Percentiles rank a stretch among this genome's conserved stretches.
These are phyloP conservation scores for Acleris cristana DNA, from an alignment of 2,888 invertebrate species.

Conservation along the genomic window DNA sequence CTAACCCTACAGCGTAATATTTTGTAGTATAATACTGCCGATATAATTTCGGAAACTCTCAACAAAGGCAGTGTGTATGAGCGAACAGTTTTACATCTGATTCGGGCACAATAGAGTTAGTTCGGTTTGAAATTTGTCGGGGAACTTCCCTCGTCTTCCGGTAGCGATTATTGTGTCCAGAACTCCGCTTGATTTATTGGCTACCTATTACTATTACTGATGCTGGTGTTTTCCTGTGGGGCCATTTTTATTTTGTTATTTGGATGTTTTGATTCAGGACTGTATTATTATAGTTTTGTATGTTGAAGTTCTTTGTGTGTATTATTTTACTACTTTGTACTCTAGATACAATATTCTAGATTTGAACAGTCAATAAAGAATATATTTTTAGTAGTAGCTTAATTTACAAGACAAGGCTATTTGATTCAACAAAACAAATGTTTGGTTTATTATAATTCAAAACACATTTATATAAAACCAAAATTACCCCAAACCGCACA, in stretches of 20 bases:
- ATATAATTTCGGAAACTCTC: slow-evolving; percentile 12
- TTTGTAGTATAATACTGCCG: slow-evolving; percentile 2
- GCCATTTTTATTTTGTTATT: slow-evolving; percentile 20
- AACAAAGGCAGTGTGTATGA: slow-evolving; percentile 22
- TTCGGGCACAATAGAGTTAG: slow-evolving; percentile 45
- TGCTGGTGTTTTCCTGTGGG: slow-evolving; percentile 9
- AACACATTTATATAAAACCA: slow-evolving; percentile 22
- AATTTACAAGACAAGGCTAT: not conserved
- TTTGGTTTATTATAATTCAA: slow-evolving; percentile 2
- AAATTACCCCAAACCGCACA: slow-evolving; percentile 38
- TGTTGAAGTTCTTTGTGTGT: too few species aligned
- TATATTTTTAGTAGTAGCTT: too few species aligned
- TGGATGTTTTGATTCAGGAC: not conserved
- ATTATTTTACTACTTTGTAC: too few species aligned
- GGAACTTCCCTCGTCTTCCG: slow-evolving; percentile 56
- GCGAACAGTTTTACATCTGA: slow-evolving; percentile 41
- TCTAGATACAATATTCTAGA: too few species aligned
- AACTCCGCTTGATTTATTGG: slow-evolving; percentile 60
- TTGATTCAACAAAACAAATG: not conserved
- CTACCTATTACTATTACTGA: slow-evolving; percentile 30
- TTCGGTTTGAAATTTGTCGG: slow-evolving; percentile 53
- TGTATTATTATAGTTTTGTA: not conserved
- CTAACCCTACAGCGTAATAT: not conserved
- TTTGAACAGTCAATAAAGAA: too few species aligned
- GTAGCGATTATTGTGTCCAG: slow-evolving; percentile 52